Evolutionary conservation across 2,113 vertebrate species (phyloP), one percentile per base, ranked within the genome.

Genomic region (Chloroceryle aenea): DNA sequence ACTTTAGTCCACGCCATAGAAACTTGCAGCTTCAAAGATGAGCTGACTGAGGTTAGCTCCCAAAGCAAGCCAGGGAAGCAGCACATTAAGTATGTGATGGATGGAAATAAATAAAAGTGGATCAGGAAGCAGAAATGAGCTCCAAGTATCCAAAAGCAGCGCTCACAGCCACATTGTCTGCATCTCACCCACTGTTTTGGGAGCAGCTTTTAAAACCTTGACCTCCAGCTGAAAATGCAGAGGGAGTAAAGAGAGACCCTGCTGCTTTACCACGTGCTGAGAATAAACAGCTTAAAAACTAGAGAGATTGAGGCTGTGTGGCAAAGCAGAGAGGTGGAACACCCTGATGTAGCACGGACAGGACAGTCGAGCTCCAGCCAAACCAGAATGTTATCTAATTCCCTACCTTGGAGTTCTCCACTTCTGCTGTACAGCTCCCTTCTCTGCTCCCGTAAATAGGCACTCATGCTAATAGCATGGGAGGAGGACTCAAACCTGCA

Each of bases 381-480:
- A 73, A 22, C 6, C 0, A 12, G 1, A 9, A 34, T 9, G 5
- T 40, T n/a, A 25, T 88, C 5, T 12, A 1, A 20, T 67, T 63
- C 4, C 99, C 84, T 85, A 99, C 99, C 99, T 99, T 99, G 99
- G 55, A 99, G 98, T 91, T 99, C 99, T 90, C 99, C 99, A n/a
- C 99, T 99, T 93, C 99, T 98, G 98, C 99, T 99, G 97, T 99
- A 99, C 14, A 99, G 98, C 89, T 99, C 99, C 93, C 99, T 95
- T 53, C 99, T 98, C 98, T 99, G 99, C 95, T 99, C 99, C 45
- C 99, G 96, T 97, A 99, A 89, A 89, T 99, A 99, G 71, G 99
- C 99, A 7, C 99, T 99, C 99, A 99, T 99, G 89, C 99, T 99
- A 93, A 99, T 99, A 73, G 99, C 99, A 34, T 99, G 99, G 67